A percentile compares a stretch with the other conserved stretches of the same genome.
phyloP scores from a whole-genome alignment of 2,888 invertebrate genomes.

The Mythimna pallens region DNA sequence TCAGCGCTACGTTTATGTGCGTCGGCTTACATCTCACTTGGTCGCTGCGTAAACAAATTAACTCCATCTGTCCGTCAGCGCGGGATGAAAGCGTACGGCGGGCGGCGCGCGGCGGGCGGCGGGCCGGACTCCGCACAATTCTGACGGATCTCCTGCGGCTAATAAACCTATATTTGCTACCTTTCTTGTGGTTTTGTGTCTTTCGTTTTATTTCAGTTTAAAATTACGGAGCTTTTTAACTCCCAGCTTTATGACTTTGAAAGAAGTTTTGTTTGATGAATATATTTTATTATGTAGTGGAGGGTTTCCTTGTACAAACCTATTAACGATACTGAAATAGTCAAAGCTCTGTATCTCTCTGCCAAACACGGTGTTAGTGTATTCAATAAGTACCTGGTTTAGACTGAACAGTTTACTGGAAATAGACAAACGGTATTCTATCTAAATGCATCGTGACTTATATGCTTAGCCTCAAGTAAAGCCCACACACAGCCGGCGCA shows the following conservation, averaged over 20 bases:
- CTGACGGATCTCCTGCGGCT: conserved; percentile 38
- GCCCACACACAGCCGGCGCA: background rate
- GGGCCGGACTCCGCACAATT: background rate
- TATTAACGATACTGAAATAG: background rate
- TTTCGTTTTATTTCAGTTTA: conserved; percentile 37
- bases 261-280: conserved; percentile 28
- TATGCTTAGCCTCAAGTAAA: background rate
- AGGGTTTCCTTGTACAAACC: conserved; percentile 11
- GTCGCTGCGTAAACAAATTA: conserved; percentile 63
- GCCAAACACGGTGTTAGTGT: conserved; percentile 4
- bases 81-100: conserved; percentile 8
- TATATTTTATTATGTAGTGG: conserved; percentile 9
- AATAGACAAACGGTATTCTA: background rate
- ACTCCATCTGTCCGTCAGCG: conserved; percentile 48
- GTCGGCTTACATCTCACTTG: conserved; percentile 59
- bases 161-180: conserved; percentile 50
- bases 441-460: background rate
- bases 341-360: background rate
- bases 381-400: conserved; percentile 1
- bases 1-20: conserved; percentile 41
- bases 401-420: background rate
- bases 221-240: conserved; percentile 17
- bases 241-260: conserved; percentile 13
- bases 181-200: conserved; percentile 44
- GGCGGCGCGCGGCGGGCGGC: too few relatives aligned